phyloP scores from a whole-genome alignment of 2,888 invertebrate species.

The Volucella zonaria region DNA sequence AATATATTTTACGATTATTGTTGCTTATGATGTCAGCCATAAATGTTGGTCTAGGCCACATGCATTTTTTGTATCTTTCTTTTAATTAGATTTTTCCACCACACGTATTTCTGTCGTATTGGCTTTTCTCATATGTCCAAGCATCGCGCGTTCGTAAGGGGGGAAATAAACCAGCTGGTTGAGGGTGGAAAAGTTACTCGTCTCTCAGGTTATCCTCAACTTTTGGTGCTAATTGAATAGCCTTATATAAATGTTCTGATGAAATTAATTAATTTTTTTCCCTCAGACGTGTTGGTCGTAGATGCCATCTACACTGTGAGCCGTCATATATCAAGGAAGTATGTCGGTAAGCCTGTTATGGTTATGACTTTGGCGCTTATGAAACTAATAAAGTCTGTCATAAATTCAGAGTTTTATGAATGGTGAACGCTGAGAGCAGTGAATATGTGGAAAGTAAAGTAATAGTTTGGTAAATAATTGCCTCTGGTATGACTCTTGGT shows the following conservation, averaged over 20 bases:
- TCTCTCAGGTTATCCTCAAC: slow-evolving; percentile 44
- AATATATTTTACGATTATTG: slow-evolving; percentile 73
- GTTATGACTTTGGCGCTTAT: slow-evolving; percentile 58
- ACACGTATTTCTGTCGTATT: slow-evolving; percentile 58
- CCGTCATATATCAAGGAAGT: slow-evolving; percentile 58
- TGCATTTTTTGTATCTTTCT: slow-evolving; percentile 65
- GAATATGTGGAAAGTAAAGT: slow-evolving; percentile 5
- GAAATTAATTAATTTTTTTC: slow-evolving; percentile 65
- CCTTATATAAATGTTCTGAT: slow-evolving; percentile 63
- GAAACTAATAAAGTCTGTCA: slow-evolving; percentile 59
- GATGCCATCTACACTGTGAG: slow-evolving; percentile 32
- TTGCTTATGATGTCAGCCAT: slow-evolving; percentile 68
- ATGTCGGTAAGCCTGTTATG: slow-evolving; percentile 48
- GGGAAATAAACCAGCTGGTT: slow-evolving; percentile 1
- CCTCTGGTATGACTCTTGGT: too few species aligned
- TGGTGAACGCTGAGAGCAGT: slow-evolving; percentile 7
- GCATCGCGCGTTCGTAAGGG: background rate
- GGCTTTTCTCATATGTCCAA: slow-evolving; percentile 41
- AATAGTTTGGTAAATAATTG: too few species aligned
- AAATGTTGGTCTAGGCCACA: slow-evolving; percentile 65
- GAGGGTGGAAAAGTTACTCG: slow-evolving; percentile 35
- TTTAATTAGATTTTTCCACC: slow-evolving; percentile 74
- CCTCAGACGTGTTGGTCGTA: background rate
- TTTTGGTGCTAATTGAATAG: slow-evolving; percentile 69
- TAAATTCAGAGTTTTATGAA: slow-evolving; percentile 43